Percentiles rank a stretch among this genome's conserved stretches.
phyloP scores from a whole-genome alignment of 2,888 invertebrate species.

The Agrypnus murinus region DNA sequence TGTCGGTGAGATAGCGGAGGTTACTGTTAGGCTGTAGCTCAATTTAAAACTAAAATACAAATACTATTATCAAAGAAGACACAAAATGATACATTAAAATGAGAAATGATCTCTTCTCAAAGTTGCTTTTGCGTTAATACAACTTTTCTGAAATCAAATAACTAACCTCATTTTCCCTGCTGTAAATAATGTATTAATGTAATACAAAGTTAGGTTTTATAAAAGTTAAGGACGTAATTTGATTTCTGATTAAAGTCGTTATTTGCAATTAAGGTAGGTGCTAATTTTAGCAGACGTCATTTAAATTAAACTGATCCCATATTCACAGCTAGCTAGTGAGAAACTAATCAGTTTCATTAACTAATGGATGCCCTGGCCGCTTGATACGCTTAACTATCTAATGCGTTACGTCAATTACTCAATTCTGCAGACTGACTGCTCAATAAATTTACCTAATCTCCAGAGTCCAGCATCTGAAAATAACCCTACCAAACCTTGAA shows the following conservation, averaged over 20 bases:
- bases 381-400: slow-evolving; percentile 45
- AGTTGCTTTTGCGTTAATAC: no score
- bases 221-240: no score
- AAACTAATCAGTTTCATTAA: slow-evolving; percentile 48
- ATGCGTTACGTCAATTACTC: slow-evolving; percentile 43
- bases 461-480: slow-evolving; percentile 18
- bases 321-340: slow-evolving; percentile 30
- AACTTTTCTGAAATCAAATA: no score
- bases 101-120: no score
- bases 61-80: no score
- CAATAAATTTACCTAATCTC: slow-evolving; percentile 41
- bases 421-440: slow-evolving; percentile 32
- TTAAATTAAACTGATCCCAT: slow-evolving; percentile 21
- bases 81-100: no score
- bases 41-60: no score
- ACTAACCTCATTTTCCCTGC: no score
- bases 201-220: no score
- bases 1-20: no score
- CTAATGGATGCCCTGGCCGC: slow-evolving; percentile 43
- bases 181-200: no score
- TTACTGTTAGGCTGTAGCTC: no score
- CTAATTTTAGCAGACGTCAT: slow-evolving; percentile 21
- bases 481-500: slow-evolving; percentile 16
- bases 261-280: slow-evolving; percentile 6
- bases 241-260: not conserved